Conservation (phyloP, 2,797 vertebrate species). For the Poeciliopsis paucimaculata region DNA sequence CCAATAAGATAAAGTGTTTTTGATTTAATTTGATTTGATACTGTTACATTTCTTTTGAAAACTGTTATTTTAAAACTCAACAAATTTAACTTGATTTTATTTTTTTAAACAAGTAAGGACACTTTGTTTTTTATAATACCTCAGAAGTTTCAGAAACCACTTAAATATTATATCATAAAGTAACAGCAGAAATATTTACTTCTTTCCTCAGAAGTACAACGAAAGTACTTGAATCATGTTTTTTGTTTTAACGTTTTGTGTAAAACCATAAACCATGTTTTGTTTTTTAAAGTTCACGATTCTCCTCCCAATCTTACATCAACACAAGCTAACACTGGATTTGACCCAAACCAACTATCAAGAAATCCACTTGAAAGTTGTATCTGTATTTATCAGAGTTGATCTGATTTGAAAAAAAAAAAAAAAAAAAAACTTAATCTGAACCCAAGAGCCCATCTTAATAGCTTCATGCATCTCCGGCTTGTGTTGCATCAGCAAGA, state of each 20-base stretch:
- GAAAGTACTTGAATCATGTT: neutral
- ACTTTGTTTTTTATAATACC: too few species aligned
- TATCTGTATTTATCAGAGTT: neutral
- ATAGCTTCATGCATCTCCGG: neutral
- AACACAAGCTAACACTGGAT: neutral
- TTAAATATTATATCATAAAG: neutral
- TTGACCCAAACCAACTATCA: neutral
- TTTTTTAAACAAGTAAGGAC: neutral
- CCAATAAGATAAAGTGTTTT: neutral
- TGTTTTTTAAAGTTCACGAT: too few species aligned
- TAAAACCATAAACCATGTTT: neutral
- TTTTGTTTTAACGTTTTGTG: neutral
- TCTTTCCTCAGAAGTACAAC: neutral
- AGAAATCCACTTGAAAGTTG: neutral
- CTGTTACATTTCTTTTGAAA: too few species aligned
- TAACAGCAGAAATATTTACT: neutral
- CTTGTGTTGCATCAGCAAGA: conserved; percentile 8
- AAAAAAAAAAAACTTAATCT: neutral
- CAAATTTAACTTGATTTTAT: neutral
- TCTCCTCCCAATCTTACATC: neutral
- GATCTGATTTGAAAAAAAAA: neutral
- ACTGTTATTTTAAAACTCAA: neutral
- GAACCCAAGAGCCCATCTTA: conserved; percentile 3
- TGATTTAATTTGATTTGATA: neutral
- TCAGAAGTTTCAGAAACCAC: neutral